Evolutionary conservation across 2,113 vertebrate species (phyloP).

Genomic region (Boulengeromyrus knoepffleri): DNA sequence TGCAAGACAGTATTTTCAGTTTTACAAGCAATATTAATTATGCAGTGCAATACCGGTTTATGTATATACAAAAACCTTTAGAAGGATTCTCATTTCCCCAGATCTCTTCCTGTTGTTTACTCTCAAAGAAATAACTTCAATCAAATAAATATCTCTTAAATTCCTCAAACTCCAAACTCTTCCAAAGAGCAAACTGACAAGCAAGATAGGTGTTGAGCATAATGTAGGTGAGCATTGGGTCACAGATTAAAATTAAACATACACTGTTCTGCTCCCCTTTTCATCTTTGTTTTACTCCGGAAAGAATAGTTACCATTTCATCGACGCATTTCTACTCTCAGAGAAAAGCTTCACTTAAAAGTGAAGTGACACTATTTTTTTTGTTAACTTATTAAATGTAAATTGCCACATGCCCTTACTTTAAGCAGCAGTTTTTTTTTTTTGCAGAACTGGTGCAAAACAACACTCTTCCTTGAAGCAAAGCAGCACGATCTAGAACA

Average conservation of each 20-base stretch:
- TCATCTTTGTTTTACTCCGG: not conserved
- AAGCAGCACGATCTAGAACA: not conserved
- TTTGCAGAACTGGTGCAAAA: not conserved
- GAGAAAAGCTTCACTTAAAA: not conserved
- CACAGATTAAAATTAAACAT: not conserved
- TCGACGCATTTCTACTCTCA: not conserved
- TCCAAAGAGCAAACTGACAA: not conserved
- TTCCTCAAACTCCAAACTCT: not conserved
- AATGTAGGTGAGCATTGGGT: not conserved
- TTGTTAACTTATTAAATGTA: not conserved
- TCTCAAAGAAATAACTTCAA: not conserved
- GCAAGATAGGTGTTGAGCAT: not conserved
- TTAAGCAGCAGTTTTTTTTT: not conserved
- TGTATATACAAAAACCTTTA: slow-evolving; percentile 19
- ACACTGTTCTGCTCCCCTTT: not conserved
- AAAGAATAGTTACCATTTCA: not conserved
- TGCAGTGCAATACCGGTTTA: slow-evolving; percentile 51
- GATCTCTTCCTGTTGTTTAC: not conserved
- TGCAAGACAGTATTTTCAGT: slow-evolving; percentile 60
- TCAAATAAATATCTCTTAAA: not conserved
- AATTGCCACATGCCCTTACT: not conserved
- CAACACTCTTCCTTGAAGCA: not conserved
- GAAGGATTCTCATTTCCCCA: slow-evolving; percentile 6
- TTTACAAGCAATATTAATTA: slow-evolving; percentile 59
- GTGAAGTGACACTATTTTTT: not conserved